These are phyloP conservation scores for Leiothrix lutea DNA, from an alignment of 2,113 vertebrate genomes.

Conservation along the genomic window DNA sequence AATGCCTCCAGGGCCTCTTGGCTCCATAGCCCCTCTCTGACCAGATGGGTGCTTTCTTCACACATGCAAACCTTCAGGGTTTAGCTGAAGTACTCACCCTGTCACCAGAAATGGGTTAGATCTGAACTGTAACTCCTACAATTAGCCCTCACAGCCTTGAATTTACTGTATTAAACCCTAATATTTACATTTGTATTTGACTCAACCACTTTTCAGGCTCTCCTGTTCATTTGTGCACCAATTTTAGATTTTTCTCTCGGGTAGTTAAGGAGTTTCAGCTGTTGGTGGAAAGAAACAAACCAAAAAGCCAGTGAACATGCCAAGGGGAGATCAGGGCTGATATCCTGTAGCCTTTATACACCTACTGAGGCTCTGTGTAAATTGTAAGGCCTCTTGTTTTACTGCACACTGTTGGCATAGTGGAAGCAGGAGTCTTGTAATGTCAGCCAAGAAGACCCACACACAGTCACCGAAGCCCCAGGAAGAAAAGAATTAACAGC, in stretches of 20 bases:
- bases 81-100: background rate
- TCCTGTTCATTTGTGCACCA: background rate
- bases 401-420: background rate
- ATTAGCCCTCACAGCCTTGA: background rate
- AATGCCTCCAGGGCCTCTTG: background rate
- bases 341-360: background rate
- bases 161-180: background rate
- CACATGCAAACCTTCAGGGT: background rate
- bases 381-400: background rate
- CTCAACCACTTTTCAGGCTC: background rate
- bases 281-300: background rate
- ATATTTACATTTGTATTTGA: background rate
- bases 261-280: background rate
- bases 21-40: background rate
- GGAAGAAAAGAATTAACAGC: conserved; percentile 57
- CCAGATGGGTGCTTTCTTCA: background rate
- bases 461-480: conserved; percentile 38
- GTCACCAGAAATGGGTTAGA: background rate
- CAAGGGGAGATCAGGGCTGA: background rate
- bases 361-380: background rate
- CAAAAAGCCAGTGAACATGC: background rate
- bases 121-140: background rate
- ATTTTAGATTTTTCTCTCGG: background rate
- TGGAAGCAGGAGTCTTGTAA: conserved; percentile 1
- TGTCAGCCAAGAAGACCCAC: conserved; percentile 36